Percentiles rank a stretch among this genome's conserved stretches.
These are phyloP conservation scores for Mesorhabditis spiculigera DNA, from an alignment of 2,888 invertebrate species.

Conservation along the genomic window DNA sequence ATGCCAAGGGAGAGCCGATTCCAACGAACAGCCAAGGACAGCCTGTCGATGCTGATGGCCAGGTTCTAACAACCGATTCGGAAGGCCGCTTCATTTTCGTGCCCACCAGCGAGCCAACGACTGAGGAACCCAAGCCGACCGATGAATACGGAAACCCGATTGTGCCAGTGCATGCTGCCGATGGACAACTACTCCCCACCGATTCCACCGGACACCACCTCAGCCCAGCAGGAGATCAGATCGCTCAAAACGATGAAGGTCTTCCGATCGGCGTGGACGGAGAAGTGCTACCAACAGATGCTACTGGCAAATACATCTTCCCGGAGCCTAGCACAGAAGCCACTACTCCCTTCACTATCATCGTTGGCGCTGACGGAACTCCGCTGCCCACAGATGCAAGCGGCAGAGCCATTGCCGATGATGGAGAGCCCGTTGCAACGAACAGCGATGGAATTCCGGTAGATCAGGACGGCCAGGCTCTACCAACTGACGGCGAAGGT, in stretches of 20 bases:
- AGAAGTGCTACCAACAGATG: too few relatives aligned
- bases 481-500: constrained; percentile 35
- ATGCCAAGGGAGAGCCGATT: constrained; percentile 27
- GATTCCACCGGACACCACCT: too few relatives aligned
- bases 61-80: too few relatives aligned
- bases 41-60: constrained; percentile 22
- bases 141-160: too few relatives aligned
- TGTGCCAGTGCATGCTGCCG: too few relatives aligned
- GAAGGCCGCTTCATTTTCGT: too few relatives aligned
- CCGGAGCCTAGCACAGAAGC: constrained; percentile 26
- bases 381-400: constrained; percentile 29
- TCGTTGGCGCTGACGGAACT: constrained; percentile 34
- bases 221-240: too few relatives aligned
- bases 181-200: too few relatives aligned
- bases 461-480: constrained; percentile 29
- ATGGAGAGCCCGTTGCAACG: constrained; percentile 33
- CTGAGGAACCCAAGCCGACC: too few relatives aligned
- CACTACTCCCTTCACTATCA: neutral
- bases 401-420: constrained; percentile 8
- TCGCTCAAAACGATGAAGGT: too few relatives aligned
- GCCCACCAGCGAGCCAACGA: too few relatives aligned
- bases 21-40: constrained; percentile 21
- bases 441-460: constrained; percentile 27
- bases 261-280: too few relatives aligned
- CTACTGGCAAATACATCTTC: constrained; percentile 30